Base-by-base conservation (phyloP, 1,140 invertebrate genomes). In the Drosophila melanica region DNA sequence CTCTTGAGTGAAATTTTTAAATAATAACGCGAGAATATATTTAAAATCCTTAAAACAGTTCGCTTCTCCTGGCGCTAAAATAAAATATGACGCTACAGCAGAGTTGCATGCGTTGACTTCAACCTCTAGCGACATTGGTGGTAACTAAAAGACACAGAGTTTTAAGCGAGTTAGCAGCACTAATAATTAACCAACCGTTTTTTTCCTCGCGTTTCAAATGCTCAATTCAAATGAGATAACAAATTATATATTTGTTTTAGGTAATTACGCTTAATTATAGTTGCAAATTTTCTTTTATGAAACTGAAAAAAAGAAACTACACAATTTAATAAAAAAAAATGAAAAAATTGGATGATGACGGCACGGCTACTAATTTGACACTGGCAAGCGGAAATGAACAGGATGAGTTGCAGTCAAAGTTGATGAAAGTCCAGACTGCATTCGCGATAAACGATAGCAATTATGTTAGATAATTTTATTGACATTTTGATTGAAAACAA, bases 21-120 rank as follows among this genome's bases (percentile, higher is more conserved):
- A 9, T 30, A 33, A 33, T 44, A 50, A 33, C 14, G 0, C 8
- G 7, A 57, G 3, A n/a, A 42, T 65, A 47, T 66, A 39, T 72
- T 72, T 67, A 35, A 57, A 69, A 58, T 74, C 69, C 79, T 74
- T 39, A 8, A 77, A 66, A 77, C 39, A 39, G 44, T 35, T 62
- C 27, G 45, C 18, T n/a, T 50, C n/a, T 69, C 58, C 66, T 69
- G 65, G 66, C 71, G 71, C 65, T 70, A 74, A 74, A 74, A 63
- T 74, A 69, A 69, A 74, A 63, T 69, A 69, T 62, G 71, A 74
- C 66, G 71, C 71, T 70, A 50, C 14, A 14, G 6, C 50, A 74
- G 33, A 30, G 70, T 57, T 63, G 71, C 23, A 62, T 42, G 33
- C 57, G 65, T 1, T 10, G n/a, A 4, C 14, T 7, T 23, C 5